Evolutionary conservation across 2,888 invertebrate species (phyloP).

Genomic region (Gnatocerus cornutus): DNA sequence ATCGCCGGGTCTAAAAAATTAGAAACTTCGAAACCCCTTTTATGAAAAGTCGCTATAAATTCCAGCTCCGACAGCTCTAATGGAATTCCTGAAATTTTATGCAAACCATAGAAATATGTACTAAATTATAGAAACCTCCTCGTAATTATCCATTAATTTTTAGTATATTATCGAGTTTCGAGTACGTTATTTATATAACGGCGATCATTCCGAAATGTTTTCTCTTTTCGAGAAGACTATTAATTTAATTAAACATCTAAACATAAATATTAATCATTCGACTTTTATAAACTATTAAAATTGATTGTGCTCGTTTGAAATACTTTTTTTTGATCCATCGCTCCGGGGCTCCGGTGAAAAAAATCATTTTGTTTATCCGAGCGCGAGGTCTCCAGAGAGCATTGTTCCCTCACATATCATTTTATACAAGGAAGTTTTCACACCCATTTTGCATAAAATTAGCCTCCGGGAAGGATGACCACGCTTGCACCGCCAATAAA

Average conservation of each 20-base stretch:
- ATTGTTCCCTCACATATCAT: background rate
- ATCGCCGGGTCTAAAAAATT: constrained; percentile 27
- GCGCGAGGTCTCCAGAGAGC: background rate
- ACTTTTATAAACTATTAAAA: constrained; percentile 42
- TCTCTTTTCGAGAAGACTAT: constrained; percentile 38
- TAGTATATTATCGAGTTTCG: constrained; percentile 33
- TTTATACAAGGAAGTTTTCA: no score
- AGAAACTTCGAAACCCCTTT: constrained; percentile 28
- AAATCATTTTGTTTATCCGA: constrained; percentile 15
- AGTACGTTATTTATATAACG: constrained; percentile 36
- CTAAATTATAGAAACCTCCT: no score
- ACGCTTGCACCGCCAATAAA: no score
- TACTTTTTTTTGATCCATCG: constrained; percentile 7
- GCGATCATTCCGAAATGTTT: constrained; percentile 30
- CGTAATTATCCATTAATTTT: constrained; percentile 40
- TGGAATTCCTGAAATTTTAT: constrained; percentile 34
- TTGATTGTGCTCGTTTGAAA: constrained; percentile 29
- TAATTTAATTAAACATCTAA: constrained; percentile 38
- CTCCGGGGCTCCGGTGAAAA: background rate
- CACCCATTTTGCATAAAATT: no score
- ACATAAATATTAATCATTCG: constrained; percentile 39
- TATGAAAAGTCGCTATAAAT: constrained; percentile 37
- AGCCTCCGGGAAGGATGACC: no score
- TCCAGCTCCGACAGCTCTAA: constrained; percentile 15
- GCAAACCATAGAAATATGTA: constrained; percentile 25